Evolutionary conservation across 2,113 vertebrate species (phyloP).

Genomic region (Mustela lutreola): DNA sequence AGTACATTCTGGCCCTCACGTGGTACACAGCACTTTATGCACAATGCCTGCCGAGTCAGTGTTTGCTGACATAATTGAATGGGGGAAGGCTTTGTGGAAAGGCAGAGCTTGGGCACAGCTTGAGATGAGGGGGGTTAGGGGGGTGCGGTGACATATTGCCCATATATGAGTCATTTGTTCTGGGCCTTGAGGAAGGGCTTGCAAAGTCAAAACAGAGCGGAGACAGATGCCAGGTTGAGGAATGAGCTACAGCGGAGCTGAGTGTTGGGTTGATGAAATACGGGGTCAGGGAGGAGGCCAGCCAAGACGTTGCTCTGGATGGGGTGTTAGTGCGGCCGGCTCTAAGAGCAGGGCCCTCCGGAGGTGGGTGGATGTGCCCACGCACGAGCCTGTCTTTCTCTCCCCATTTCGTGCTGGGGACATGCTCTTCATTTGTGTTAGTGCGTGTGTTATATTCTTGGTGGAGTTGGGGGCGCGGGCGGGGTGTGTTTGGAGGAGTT

Average conservation of each 20-base stretch:
- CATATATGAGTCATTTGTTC: background rate
- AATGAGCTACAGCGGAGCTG: background rate
- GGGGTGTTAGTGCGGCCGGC: rapidly evolving
- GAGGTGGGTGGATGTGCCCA: background rate
- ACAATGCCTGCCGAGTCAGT: rapidly evolving
- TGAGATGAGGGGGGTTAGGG: background rate
- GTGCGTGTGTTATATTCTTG: background rate
- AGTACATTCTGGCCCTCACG: background rate
- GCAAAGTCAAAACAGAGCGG: background rate
- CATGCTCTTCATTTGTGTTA: background rate
- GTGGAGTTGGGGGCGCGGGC: background rate
- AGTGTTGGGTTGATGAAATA: background rate
- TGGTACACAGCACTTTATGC: rapidly evolving
- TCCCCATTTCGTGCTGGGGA: background rate
- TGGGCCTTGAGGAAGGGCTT: background rate
- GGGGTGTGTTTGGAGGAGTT: too few species aligned
- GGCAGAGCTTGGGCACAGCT: background rate
- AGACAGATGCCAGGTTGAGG: background rate
- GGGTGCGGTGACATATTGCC: background rate
- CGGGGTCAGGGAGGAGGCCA: background rate
- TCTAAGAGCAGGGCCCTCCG: background rate
- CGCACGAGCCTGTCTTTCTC: rapidly evolving
- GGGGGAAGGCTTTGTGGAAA: background rate
- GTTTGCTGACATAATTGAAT: rapidly evolving
- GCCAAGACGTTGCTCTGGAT: background rate